phyloP scores from a whole-genome alignment of 2,888 invertebrate genomes.

The Lutraria lutraria region DNA sequence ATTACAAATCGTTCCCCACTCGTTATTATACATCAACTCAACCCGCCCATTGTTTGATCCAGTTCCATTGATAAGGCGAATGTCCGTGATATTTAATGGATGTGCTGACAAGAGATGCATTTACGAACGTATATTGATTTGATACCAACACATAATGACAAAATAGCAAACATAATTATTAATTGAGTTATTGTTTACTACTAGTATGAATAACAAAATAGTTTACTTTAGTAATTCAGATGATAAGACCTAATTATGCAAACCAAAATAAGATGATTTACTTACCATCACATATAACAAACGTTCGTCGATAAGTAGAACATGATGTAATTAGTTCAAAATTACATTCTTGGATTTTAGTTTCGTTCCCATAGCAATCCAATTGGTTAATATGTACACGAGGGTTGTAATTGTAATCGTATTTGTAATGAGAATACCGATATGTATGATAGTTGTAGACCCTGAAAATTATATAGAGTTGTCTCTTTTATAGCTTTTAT shows the following conservation, averaged over 20 bases:
- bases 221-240: no score
- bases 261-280: not conserved
- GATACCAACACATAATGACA: no score
- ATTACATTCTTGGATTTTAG: not conserved
- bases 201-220: no score
- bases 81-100: slow-evolving; percentile 20
- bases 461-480: not conserved
- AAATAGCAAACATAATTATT: no score
- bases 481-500: not conserved
- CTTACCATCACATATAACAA: slow-evolving; percentile 10
- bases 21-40: slow-evolving; percentile 10
- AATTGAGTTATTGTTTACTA: no score
- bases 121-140: no score
- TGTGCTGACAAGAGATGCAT: not conserved
- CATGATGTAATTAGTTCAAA: not conserved
- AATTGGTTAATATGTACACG: not conserved
- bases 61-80: slow-evolving; percentile 24
- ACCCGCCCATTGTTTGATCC: slow-evolving; percentile 12
- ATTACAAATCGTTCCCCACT: slow-evolving; percentile 36
- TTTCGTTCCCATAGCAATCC: not conserved
- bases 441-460: not conserved
- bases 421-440: no score
- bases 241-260: no score
- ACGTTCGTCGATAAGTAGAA: not conserved
- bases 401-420: not conserved